Evolutionary conservation across 2,888 invertebrate genomes (phyloP), one percentile per base, ranked within the genome.

Genomic region (Branchellion lobata): DNA sequence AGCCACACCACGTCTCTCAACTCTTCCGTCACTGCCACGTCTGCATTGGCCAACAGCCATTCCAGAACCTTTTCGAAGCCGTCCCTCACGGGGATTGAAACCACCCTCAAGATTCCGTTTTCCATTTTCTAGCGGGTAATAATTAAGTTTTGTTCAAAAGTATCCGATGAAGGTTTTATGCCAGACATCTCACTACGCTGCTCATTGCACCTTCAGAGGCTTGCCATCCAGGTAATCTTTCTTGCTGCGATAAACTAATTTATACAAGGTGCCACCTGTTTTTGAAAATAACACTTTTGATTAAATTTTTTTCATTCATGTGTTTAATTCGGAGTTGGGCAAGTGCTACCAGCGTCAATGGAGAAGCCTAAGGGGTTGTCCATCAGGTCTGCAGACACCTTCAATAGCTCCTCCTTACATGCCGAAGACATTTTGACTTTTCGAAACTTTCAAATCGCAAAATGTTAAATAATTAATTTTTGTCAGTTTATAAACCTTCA

Each of bases 341-440:
- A n/a, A n/a, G n/a, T n/a, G n/a, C n/a, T 24, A 73, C 75, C 75
- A 18, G 75, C 75, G 29, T 75, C 75, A 2, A 75, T 51, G 33
- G 47, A 31, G 27, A 75, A 75, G n/a, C 75, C 75, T 18, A 75
- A 57, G 1, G 53, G 57, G 24, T 75, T 24, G 29, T 53, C 21
- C 57, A 53, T 75, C 53, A 75, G 24, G 21, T 0, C 31, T 24
- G 24, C 18, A 47, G 75, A 51, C 2, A 75, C 57, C 5, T 53
- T 14, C 3, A 75, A 11, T 31, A 29, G 3, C 18, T 27, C 53
- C 3, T 75, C 75, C 1, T 75, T 1, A 53, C 0, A 29, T 47
- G 14, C 75, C 8, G 47, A 47, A 47, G 8, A 14, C 47, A 47
- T 47, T 47, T 47, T 47, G 8, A n/a, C n/a, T n/a, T n/a, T n/a